A percentile compares a stretch with the other conserved stretches of the same genome.
Conservation (phyloP, 2,888 invertebrate genomes). For the Elysia crispata region DNA sequence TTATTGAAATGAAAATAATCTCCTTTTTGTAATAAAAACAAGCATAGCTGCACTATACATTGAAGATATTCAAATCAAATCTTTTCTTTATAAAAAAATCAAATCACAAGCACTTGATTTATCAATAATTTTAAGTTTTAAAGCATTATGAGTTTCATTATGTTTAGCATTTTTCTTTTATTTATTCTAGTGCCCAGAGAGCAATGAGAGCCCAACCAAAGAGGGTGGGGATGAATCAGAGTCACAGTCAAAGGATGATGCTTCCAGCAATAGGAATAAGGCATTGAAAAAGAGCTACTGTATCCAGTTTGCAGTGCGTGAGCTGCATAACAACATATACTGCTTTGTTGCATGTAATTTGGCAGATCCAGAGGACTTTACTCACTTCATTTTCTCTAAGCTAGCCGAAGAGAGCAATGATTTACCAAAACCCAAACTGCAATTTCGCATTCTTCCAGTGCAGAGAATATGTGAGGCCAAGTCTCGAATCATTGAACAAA, state of each 20-base stretch:
- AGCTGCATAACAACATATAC: slow-evolving; percentile 12
- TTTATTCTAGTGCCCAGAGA: slow-evolving; percentile 38
- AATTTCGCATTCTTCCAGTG: slow-evolving; percentile 44
- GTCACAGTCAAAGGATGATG: not conserved
- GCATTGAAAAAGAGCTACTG: not conserved
- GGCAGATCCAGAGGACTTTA: slow-evolving; percentile 42
- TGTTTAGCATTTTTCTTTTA: not conserved
- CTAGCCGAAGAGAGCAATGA: slow-evolving; percentile 11
- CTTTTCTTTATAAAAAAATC: no score
- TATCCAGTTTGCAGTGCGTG: slow-evolving; percentile 32
- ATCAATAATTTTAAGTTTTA: no score
- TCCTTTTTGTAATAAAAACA: no score
- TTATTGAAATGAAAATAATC: no score
- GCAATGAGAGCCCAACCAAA: not conserved
- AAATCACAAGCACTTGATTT: no score
- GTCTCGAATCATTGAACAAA: slow-evolving; percentile 26
- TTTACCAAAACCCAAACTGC: slow-evolving; percentile 16
- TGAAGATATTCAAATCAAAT: no score
- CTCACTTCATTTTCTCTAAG: slow-evolving; percentile 29
- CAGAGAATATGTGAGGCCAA: slow-evolving; percentile 34
- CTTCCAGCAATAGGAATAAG: not conserved
- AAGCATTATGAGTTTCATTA: no score
- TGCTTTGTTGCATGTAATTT: slow-evolving; percentile 42
- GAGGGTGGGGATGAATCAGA: not conserved
- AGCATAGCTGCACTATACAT: no score